A percentile compares a stretch with the other conserved stretches of the same genome.
Conservation (phyloP, 2,888 invertebrate species). For the Hetaerina titia region DNA sequence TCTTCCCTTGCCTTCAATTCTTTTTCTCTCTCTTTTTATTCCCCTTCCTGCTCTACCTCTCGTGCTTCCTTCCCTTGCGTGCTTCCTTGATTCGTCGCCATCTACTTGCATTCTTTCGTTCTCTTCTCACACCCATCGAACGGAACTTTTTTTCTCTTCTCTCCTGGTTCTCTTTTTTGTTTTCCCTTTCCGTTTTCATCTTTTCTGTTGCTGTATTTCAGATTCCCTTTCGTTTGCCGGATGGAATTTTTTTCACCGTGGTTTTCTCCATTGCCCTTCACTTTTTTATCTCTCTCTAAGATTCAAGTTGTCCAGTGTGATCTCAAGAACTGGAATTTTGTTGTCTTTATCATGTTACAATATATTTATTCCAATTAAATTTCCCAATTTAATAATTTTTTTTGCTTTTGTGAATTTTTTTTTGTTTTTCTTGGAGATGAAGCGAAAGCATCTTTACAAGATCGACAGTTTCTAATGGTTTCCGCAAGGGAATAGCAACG, state of each 20-base stretch:
- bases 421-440: too few species aligned
- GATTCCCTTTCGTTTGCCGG: not conserved
- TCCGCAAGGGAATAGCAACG: too few species aligned
- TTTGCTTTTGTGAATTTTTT: too few species aligned
- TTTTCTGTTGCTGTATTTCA: slow-evolving; percentile 43
- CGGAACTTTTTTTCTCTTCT: slow-evolving; percentile 10
- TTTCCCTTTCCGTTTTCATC: not conserved
- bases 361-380: not conserved
- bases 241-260: not conserved
- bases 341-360: too few species aligned
- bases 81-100: too few species aligned
- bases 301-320: not conserved
- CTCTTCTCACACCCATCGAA: slow-evolving; percentile 17
- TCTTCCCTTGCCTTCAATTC: not conserved
- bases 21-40: not conserved
- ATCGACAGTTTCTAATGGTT: not conserved
- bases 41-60: not conserved
- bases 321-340: not conserved
- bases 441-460: too few species aligned
- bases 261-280: not conserved
- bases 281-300: not conserved
- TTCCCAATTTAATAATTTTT: not conserved
- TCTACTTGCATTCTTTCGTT: not conserved
- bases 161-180: not conserved
- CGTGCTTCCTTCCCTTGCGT: not conserved